Conservation (phyloP, 2,888 invertebrate species). For the Idaea straminata region DNA sequence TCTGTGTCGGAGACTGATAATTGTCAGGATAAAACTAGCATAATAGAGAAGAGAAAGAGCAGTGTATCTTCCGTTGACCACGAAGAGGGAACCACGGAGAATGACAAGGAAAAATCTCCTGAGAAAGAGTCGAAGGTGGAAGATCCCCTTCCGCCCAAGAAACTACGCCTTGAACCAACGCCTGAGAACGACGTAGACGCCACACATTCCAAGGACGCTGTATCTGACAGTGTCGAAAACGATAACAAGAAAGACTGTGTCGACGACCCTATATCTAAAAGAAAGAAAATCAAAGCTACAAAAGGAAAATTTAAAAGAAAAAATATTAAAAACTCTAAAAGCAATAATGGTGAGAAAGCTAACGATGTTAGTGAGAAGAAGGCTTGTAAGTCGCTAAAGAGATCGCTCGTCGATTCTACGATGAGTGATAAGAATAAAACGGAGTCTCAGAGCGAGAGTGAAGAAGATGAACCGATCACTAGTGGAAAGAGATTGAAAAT, state of each 20-base stretch:
- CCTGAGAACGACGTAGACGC: slow-evolving; percentile 55
- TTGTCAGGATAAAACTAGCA: slow-evolving; percentile 65
- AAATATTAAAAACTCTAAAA: slow-evolving; percentile 40
- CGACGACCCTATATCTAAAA: slow-evolving; percentile 49
- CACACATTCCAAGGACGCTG: slow-evolving; percentile 66
- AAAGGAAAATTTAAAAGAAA: slow-evolving; percentile 71
- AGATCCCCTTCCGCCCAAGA: slow-evolving; percentile 65
- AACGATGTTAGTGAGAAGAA: slow-evolving; percentile 45
- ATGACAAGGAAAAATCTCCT: slow-evolving; percentile 54
- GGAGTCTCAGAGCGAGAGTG: slow-evolving; percentile 74
- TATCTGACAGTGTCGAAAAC: slow-evolving; percentile 44
- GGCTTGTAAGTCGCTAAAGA: slow-evolving; percentile 59
- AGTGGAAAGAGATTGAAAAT: slow-evolving; percentile 71
- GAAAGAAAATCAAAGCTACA: slow-evolving; percentile 69
- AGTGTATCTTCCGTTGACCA: slow-evolving; percentile 69
- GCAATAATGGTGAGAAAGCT: slow-evolving; percentile 39
- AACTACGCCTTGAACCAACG: slow-evolving; percentile 64
- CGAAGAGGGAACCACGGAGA: slow-evolving; percentile 51
- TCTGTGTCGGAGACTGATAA: slow-evolving; percentile 56
- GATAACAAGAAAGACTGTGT: slow-evolving; percentile 47
- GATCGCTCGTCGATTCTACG: slow-evolving; percentile 58
- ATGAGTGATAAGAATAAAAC: slow-evolving; percentile 68
- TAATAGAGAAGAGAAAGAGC: slow-evolving; percentile 69
- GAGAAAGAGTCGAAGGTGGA: slow-evolving; percentile 58
- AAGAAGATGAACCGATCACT: slow-evolving; percentile 62